Conservation (phyloP, 1,140 invertebrate species). For the Parapsyche elsis region DNA sequence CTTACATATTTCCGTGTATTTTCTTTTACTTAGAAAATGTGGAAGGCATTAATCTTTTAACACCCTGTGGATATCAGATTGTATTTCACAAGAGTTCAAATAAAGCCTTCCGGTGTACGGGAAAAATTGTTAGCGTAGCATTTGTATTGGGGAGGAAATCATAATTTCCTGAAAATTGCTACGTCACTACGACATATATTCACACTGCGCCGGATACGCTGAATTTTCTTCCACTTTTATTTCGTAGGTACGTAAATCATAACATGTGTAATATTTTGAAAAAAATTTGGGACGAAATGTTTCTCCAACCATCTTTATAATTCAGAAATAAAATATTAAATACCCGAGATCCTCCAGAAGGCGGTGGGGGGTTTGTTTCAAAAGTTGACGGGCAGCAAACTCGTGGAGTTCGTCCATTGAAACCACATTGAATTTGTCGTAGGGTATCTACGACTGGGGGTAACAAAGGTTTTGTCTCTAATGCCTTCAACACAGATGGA, state of each 20-base stretch:
- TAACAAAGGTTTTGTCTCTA: neutral
- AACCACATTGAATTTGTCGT: constrained; percentile 24
- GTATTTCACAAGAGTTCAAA: constrained; percentile 4
- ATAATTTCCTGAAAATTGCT: constrained; percentile 23
- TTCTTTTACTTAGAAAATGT: too few relatives aligned
- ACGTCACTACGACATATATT: neutral
- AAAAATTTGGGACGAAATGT: too few relatives aligned
- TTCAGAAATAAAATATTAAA: neutral
- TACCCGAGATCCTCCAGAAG: neutral
- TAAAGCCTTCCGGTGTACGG: neutral
- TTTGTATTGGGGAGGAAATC: constrained; percentile 12
- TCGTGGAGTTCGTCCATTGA: neutral
- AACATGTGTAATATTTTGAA: too few relatives aligned
- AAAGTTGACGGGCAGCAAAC: constrained; percentile 2
- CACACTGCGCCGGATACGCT: neutral
- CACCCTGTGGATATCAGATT: neutral
- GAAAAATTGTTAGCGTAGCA: constrained; percentile 12
- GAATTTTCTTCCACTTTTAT: constrained; percentile 12
- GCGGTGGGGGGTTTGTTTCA: neutral
- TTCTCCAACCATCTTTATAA: too few relatives aligned
- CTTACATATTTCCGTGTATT: too few relatives aligned
- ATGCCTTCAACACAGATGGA: neutral
- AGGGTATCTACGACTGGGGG: neutral
- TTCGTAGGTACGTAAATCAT: neutral
- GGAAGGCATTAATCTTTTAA: neutral